Conservation (phyloP, 2,888 invertebrate genomes). For the Polymixis flavicincta region DNA sequence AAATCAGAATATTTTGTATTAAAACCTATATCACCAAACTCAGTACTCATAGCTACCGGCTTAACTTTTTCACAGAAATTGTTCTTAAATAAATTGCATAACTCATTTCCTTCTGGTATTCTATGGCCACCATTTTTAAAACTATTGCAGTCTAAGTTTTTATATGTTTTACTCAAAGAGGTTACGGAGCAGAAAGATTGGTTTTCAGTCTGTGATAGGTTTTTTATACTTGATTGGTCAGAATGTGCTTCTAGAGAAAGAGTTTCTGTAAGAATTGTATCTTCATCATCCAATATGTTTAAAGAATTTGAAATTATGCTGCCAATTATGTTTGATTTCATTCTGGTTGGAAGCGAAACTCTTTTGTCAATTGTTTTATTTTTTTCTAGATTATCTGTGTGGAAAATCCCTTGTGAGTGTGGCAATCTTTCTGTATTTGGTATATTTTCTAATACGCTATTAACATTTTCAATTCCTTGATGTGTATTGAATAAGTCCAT, state of each 20-base stretch:
- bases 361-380: slow-evolving; percentile 7
- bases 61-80: slow-evolving; percentile 48
- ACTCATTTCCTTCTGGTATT: slow-evolving; percentile 74
- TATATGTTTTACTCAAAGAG: slow-evolving; percentile 79
- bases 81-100: slow-evolving; percentile 73
- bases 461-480: not conserved
- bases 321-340: slow-evolving; percentile 60
- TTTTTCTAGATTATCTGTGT: not conserved
- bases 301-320: slow-evolving; percentile 78
- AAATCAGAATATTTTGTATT: slow-evolving; percentile 78
- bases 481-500: not conserved
- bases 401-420: not conserved
- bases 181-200: slow-evolving; percentile 76
- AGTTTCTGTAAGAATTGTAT: slow-evolving; percentile 50
- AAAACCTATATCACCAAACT: slow-evolving; percentile 82
- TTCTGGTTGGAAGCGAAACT: slow-evolving; percentile 22
- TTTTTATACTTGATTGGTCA: slow-evolving; percentile 56
- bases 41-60: slow-evolving; percentile 74
- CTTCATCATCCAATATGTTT: slow-evolving; percentile 77
- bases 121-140: slow-evolving; percentile 71
- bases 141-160: slow-evolving; percentile 81
- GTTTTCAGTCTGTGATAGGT: slow-evolving; percentile 64
- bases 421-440: not conserved
- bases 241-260: slow-evolving; percentile 61
- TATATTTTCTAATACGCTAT: not conserved